These are phyloP conservation scores for Drosophila burlai DNA, from an alignment of 1,140 invertebrate genomes.

Conservation along the genomic window DNA sequence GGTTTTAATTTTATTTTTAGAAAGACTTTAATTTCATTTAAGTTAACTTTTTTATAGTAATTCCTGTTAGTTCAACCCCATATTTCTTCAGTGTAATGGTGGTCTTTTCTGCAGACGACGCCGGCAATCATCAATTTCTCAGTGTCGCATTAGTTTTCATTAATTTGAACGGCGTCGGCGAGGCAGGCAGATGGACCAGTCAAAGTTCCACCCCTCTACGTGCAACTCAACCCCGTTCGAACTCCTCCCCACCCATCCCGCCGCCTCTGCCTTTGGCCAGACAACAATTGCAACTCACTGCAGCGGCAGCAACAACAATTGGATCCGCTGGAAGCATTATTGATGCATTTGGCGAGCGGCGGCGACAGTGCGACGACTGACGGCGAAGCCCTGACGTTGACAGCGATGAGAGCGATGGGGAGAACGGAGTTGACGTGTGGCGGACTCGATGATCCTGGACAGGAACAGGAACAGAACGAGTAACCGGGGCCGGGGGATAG, in stretches of 20 bases:
- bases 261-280: constrained; percentile 7
- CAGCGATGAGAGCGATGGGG: constrained; percentile 49
- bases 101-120: constrained; percentile 53
- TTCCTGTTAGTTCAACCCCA: not conserved
- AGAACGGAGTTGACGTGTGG: constrained; percentile 49
- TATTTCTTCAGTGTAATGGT: constrained; percentile 11
- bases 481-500: not conserved
- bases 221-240: constrained; percentile 5
- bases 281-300: constrained; percentile 56
- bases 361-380: constrained; percentile 68
- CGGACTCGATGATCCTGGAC: constrained; percentile 52
- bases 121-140: constrained; percentile 81
- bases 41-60: not conserved
- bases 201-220: constrained; percentile 10
- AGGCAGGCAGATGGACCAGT: constrained; percentile 72
- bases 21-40: not conserved
- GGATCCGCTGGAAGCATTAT: constrained; percentile 76
- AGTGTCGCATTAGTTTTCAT: constrained; percentile 84
- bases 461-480: constrained; percentile 9
- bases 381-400: constrained; percentile 57
- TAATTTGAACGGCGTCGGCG: constrained; percentile 73
- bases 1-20: too few relatives aligned
- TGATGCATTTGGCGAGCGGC: constrained; percentile 75
- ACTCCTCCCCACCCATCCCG: not conserved
- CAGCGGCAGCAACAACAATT: constrained; percentile 57